Conservation (phyloP, 2,888 invertebrate genomes). For the Acleris sparsana region DNA sequence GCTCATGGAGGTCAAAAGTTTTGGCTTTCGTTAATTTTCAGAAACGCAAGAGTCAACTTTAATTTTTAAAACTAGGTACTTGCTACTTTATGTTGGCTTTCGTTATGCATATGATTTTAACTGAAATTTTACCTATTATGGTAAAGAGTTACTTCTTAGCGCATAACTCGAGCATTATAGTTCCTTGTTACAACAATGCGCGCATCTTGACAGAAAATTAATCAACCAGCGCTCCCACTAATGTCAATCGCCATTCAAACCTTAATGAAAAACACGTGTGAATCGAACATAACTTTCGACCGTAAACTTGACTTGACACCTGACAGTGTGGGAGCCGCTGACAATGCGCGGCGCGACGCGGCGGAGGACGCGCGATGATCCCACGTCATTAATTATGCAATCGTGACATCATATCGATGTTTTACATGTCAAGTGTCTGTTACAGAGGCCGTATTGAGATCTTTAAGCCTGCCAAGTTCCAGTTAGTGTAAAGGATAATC, state of each 20-base stretch:
- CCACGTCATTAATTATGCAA: slow-evolving; percentile 36
- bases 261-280: slow-evolving; percentile 23
- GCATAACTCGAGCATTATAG: too few species aligned
- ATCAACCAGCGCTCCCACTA: background rate
- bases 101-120: too few species aligned
- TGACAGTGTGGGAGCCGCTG: slow-evolving; percentile 50
- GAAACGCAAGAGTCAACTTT: too few species aligned
- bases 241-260: slow-evolving; percentile 14
- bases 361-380: slow-evolving; percentile 26
- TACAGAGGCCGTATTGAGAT: background rate
- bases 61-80: too few species aligned
- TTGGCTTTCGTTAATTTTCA: too few species aligned
- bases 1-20: too few species aligned
- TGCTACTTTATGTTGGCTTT: too few species aligned
- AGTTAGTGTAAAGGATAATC: too few species aligned
- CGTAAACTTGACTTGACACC: slow-evolving; percentile 58
- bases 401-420: slow-evolving; percentile 27
- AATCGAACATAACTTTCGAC: slow-evolving; percentile 44
- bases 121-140: too few species aligned
- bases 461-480: too few species aligned
- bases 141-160: too few species aligned
- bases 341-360: slow-evolving; percentile 28
- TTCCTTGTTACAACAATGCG: background rate
- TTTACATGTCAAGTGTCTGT: slow-evolving; percentile 10
- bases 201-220: background rate